These are phyloP conservation scores for Malurus melanocephalus DNA, from an alignment of 2,113 vertebrate genomes.

Conservation along the genomic window DNA sequence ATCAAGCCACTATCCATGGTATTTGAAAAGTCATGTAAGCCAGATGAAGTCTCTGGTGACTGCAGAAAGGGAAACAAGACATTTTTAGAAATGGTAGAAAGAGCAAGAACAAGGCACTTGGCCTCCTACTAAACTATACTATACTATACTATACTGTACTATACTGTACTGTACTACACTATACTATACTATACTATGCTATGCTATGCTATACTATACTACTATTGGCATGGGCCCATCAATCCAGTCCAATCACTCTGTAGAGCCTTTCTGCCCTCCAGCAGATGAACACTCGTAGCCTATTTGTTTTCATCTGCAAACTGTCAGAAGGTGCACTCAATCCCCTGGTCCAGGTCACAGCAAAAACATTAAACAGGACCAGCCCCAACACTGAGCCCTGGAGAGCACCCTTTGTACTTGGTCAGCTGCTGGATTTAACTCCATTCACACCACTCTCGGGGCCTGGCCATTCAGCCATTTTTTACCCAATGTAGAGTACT, in stretches of 20 bases:
- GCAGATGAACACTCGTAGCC: neutral
- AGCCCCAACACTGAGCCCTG: neutral
- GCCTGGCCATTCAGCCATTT: neutral
- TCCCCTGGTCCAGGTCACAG: neutral
- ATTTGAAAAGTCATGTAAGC: neutral
- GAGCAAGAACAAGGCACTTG: neutral
- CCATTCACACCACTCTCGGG: neutral
- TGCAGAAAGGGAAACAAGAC: neutral
- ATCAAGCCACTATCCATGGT: neutral
- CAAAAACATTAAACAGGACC: neutral
- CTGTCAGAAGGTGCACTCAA: fast-evolving
- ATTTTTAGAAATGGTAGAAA: neutral
- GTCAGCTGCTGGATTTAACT: neutral
- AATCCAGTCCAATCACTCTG: neutral
- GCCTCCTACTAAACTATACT: neutral
- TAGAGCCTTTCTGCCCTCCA: neutral
- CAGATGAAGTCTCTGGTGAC: neutral
- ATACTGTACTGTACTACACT: too few relatives aligned
- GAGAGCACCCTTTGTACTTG: neutral
- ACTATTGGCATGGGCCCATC: fast-evolving
- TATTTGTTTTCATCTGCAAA: neutral
- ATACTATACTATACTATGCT: neutral
- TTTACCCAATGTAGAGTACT: neutral
- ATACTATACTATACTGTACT: too few relatives aligned
- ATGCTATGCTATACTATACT: neutral